Evolutionary conservation across 1,140 invertebrate species (phyloP), one percentile per base, ranked within the genome.

Genomic region (Caerostris darwini): DNA sequence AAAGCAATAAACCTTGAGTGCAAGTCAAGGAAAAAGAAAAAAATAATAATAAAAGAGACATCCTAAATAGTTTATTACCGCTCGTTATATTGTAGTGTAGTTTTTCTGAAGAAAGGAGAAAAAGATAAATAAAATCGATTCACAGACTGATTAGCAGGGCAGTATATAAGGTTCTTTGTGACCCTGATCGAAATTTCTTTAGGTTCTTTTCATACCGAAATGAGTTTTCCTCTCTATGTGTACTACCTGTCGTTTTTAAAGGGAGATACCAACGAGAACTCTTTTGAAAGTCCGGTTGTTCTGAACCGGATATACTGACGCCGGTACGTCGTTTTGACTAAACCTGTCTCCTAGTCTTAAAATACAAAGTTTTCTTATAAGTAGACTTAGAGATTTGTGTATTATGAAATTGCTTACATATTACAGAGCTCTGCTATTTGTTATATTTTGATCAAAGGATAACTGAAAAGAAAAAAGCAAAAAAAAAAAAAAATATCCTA

Each of bases 91-190:
- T 53, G 87, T 12, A 89, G 87, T 56, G 71, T 89, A 54, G 54
- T 14, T 56, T 71, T 50, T 54, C 87, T 89, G 69, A 71, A 17
- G 50, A 54, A 69, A 59, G 17, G 71, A 50, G n/a, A 58, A 54
- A 34, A 64, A 89, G 56, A 89, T 89, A 71, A 89, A 61, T 69
- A 69, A 89, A 67, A 89, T 89, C 87, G 64, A 89, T 89, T 69
- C 64, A n/a, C 10, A 12, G 34, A 12, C 69, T 71, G 87, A 89
- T 89, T 89, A 89, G 58, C 64, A 64, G 64, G 10, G 34, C n/a
- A 14, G 34, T 89, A 59, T 89, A 69, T 69, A 56, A 34, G 53
- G 64, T 10, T 77, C 87, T 56, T 71, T 89, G 61, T 54, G 58
- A 50, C 34, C 50, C 50, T 89, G 69, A 56, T 54, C 64, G 14